These are phyloP conservation scores for Heptranchias perlo DNA, from an alignment of 2,113 vertebrate species.

Conservation along the genomic window DNA sequence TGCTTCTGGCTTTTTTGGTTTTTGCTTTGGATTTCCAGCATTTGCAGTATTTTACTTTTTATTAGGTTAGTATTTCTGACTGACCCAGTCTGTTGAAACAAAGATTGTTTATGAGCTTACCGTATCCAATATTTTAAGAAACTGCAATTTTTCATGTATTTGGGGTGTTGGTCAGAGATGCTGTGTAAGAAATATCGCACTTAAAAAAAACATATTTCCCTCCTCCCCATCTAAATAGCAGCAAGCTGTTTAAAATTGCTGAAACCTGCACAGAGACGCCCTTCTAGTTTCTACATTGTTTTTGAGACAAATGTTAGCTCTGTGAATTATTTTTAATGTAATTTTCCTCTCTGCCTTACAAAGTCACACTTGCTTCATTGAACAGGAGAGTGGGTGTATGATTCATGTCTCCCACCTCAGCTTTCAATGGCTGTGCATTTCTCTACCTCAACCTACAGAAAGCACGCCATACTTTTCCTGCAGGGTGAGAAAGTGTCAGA, in stretches of 20 bases:
- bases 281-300: background rate
- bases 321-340: background rate
- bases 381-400: slow-evolving; percentile 16
- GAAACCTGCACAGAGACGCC: background rate
- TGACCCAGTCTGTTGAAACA: background rate
- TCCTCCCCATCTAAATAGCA: background rate
- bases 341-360: slow-evolving; percentile 2
- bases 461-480: background rate
- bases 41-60: background rate
- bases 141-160: background rate
- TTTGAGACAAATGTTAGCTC: background rate
- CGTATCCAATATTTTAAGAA: background rate
- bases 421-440: background rate
- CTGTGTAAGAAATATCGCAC: background rate
- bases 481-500: background rate
- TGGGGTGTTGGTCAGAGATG: background rate
- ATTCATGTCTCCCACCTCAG: background rate
- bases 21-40: background rate
- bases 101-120: background rate
- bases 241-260: background rate
- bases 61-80: background rate
- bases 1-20: background rate
- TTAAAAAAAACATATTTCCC: background rate
- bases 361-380: background rate
- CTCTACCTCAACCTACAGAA: background rate